Percentiles rank a stretch among this genome's conserved stretches.
Conservation (phyloP, 2,888 invertebrate species). For the Lacanobia oleracea region DNA sequence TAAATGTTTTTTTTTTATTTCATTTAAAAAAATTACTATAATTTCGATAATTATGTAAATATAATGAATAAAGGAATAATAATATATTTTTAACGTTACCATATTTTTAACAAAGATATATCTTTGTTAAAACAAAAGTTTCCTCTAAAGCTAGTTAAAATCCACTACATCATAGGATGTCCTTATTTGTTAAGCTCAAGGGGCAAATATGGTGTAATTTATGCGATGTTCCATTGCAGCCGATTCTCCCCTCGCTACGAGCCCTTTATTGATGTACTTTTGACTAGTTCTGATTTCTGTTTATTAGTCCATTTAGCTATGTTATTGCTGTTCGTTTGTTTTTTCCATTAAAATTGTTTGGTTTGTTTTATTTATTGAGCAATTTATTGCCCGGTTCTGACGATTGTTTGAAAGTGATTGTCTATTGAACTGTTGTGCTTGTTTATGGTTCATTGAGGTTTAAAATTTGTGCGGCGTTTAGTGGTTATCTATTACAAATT, state of each 20-base stretch:
- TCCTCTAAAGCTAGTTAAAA: slow-evolving; percentile 64
- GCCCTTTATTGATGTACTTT: slow-evolving; percentile 87
- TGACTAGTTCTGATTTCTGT: slow-evolving; percentile 88
- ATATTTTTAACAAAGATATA: not conserved
- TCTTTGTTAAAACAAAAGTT: slow-evolving; percentile 32
- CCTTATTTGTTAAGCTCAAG: slow-evolving; percentile 65
- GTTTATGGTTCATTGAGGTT: slow-evolving; percentile 20
- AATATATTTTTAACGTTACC: too few relatives aligned
- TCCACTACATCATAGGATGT: slow-evolving; percentile 60
- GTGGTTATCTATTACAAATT: not conserved
- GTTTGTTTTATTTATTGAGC: slow-evolving; percentile 56
- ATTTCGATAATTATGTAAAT: too few relatives aligned
- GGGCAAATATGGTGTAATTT: slow-evolving; percentile 76
- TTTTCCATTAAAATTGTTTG: slow-evolving; percentile 64
- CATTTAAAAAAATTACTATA: too few relatives aligned
- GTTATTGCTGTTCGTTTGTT: slow-evolving; percentile 77
- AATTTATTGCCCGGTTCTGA: slow-evolving; percentile 41
- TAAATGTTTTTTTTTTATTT: too few relatives aligned
- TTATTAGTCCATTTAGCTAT: slow-evolving; percentile 85
- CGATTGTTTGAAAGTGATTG: slow-evolving; percentile 43
- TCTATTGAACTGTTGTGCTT: slow-evolving; percentile 28
- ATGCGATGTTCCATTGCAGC: slow-evolving; percentile 79
- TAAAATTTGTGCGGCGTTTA: not conserved
- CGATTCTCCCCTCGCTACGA: slow-evolving; percentile 70
- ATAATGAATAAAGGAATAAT: too few relatives aligned